Conservation (phyloP, 2,888 invertebrate genomes). For the Eumacrocentrus americanus region DNA sequence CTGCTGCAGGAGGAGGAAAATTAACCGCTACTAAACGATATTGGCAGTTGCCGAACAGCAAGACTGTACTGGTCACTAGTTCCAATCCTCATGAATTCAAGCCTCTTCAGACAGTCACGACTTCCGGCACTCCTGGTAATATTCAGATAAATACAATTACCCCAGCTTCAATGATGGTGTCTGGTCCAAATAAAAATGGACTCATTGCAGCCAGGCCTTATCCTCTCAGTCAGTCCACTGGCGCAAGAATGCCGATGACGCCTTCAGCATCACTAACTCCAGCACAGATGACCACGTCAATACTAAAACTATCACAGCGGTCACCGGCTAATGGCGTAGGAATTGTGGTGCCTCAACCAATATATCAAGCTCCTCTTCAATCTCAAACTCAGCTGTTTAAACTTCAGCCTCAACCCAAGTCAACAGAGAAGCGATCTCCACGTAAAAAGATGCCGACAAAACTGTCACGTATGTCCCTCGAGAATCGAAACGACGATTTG, state of each 20-base stretch:
- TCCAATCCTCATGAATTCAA: background rate
- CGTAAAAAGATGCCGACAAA: slow-evolving; percentile 36
- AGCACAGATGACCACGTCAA: background rate
- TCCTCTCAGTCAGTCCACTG: background rate
- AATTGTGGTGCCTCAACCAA: slow-evolving; percentile 15
- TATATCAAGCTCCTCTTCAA: slow-evolving; percentile 1
- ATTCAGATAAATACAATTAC: background rate
- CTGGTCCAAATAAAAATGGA: background rate
- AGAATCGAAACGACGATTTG: background rate
- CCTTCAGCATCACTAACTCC: background rate
- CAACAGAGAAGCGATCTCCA: slow-evolving; percentile 21
- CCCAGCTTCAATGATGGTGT: background rate
- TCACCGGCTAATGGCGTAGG: slow-evolving; percentile 2
- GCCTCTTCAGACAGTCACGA: background rate
- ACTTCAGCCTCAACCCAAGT: slow-evolving; percentile 15
- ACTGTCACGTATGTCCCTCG: background rate
- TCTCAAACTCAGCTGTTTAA: background rate
- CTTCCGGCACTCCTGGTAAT: background rate
- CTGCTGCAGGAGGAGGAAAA: background rate
- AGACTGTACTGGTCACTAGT: background rate
- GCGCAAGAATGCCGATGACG: background rate
- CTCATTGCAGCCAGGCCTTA: background rate
- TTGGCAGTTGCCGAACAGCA: slow-evolving; percentile 13
- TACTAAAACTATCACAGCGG: slow-evolving; percentile 8
- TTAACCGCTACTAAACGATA: slow-evolving; percentile 2